These are phyloP conservation scores for Machimus rusticus DNA, from an alignment of 2,888 invertebrate species.

Conservation along the genomic window DNA sequence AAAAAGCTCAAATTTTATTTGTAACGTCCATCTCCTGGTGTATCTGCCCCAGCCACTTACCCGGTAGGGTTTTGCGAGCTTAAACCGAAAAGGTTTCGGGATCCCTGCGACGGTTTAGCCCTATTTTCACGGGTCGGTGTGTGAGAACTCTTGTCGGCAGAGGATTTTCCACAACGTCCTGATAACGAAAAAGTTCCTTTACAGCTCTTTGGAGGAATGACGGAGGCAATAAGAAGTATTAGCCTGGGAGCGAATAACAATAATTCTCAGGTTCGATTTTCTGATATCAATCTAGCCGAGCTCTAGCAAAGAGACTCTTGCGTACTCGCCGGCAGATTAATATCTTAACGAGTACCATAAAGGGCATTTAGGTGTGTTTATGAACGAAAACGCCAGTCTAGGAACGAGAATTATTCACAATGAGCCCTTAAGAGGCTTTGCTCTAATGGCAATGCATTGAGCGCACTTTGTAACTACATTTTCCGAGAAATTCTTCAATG, in stretches of 20 bases:
- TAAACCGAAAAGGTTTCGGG: conserved; percentile 23
- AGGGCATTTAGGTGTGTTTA: conserved; percentile 40
- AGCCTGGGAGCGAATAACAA: conserved; percentile 36
- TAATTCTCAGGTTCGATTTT: conserved; percentile 47
- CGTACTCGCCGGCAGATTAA: conserved; percentile 33
- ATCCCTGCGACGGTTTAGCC: not conserved
- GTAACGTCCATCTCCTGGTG: conserved; percentile 8
- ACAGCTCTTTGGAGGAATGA: conserved; percentile 20
- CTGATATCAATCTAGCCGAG: conserved; percentile 45
- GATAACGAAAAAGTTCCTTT: conserved; percentile 36
- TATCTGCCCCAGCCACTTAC: conserved; percentile 18
- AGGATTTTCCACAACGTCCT: conserved; percentile 22
- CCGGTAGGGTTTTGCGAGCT: not conserved
- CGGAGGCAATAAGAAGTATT: conserved; percentile 25
- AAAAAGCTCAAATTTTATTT: conserved; percentile 34
- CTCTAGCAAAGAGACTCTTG: conserved; percentile 27
- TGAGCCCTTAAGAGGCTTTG: not conserved
- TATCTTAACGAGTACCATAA: conserved; percentile 43
- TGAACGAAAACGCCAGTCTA: not conserved
- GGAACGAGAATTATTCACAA: not conserved
- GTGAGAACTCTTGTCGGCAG: conserved; percentile 18
- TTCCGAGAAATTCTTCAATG: not conserved
- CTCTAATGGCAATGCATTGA: not conserved
- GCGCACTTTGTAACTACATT: not conserved
- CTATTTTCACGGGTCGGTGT: conserved; percentile 22